Base-by-base conservation (phyloP, 2,888 invertebrate genomes). In the Phortica magna region DNA sequence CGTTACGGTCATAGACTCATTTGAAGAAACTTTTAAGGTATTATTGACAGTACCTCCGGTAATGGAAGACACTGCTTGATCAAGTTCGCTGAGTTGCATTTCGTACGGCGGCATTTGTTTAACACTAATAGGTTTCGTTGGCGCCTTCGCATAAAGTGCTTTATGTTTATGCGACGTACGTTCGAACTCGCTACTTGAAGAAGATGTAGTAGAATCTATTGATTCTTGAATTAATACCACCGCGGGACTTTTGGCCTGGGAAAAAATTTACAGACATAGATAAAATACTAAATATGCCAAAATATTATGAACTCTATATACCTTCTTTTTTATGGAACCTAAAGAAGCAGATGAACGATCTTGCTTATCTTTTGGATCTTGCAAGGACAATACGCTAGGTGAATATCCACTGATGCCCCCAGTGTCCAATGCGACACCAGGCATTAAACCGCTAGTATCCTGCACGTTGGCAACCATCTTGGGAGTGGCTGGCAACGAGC, bases 41-140 rank as follows among this genome's bases (percentile, higher is more conserved):
- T 75, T 77, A 17, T 77, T 74, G 10, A 75, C 79, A n/a, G 74
- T 78, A 22, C 78, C 80, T n/a, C 81, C 83, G 0, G 90, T 90
- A 4, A 89, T 89, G 5, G 89, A 90, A n/a, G 88, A 90, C 3
- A 89, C 89, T 1, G 89, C 89, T 81, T 89, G 87, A 78, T 90
- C 87, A 41, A 89, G 67, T 57, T 72, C 65, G 70, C 53, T 72
- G n/a, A 19, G 3, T 48, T 48, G 65, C 31, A 22, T 31, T 53
- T 65, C 22, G 9, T 71, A 71, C 2, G 55, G 39, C 31, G 55
- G 70, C 12, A 53, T 53, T 55, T 71, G 19, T 6, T 53, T 64
- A n/a, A n/a, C 65, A 55, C n/a, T 55, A 14, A 67, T 17, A 55
- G 67, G 17, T 55, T 68, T 72, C 12, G 53, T 53, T 3, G 70